These are phyloP conservation scores for Pyrocoelia pectoralis DNA, from an alignment of 2,888 invertebrate genomes.

Conservation along the genomic window DNA sequence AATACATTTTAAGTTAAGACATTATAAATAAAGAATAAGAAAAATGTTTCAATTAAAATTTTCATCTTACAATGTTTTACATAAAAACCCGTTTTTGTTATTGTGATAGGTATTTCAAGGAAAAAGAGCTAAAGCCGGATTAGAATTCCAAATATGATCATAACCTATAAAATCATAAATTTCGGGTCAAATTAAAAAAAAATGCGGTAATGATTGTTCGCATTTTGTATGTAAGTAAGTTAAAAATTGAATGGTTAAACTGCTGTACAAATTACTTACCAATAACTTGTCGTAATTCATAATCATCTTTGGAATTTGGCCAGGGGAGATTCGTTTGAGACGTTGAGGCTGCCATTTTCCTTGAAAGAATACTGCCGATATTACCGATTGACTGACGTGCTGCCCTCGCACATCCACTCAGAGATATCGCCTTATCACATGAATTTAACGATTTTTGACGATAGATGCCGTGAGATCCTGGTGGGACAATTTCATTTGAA, in stretches of 20 bases:
- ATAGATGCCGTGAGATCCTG: conserved; percentile 69
- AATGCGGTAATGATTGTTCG: conserved; percentile 4
- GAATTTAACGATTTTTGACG: conserved; percentile 63
- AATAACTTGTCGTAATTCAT: conserved; percentile 92
- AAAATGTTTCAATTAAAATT: too few relatives aligned
- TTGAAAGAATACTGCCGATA: conserved; percentile 65
- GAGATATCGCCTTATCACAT: conserved; percentile 57
- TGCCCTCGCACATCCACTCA: conserved; percentile 57
- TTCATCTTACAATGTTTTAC: too few relatives aligned
- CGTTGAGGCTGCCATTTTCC: conserved; percentile 68
- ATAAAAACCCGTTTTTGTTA: too few relatives aligned
- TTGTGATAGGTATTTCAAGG: conserved; percentile 6
- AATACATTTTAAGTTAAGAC: conserved; percentile 7
- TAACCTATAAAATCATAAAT: conserved; percentile 48
- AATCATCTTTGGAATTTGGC: conserved; percentile 92
- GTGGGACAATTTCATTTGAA: conserved; percentile 67
- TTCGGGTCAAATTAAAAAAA: conserved; percentile 16
- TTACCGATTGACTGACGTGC: conserved; percentile 59
- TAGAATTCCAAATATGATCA: conserved; percentile 54
- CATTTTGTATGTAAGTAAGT: conserved; percentile 7
- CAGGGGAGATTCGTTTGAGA: conserved; percentile 68
- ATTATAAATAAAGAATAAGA: not conserved
- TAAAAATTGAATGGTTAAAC: conserved; percentile 3
- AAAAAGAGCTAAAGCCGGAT: conserved; percentile 47
- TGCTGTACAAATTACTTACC: conserved; percentile 67